These are phyloP conservation scores for Drosophila ogumai DNA, from an alignment of 1,140 invertebrate genomes.

Conservation along the genomic window DNA sequence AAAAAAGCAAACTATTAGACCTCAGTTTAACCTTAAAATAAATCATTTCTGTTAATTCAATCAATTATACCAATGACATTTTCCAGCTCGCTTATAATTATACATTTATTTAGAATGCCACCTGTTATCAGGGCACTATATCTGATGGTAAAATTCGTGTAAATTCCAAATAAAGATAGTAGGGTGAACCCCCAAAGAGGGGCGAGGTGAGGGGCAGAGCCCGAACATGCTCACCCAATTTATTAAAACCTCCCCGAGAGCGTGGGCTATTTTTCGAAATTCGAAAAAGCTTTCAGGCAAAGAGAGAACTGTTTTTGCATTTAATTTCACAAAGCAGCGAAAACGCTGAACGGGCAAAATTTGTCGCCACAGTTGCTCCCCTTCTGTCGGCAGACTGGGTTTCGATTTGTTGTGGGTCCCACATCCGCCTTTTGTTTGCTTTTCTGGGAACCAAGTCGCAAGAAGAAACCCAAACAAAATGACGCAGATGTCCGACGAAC, in stretches of 20 bases:
- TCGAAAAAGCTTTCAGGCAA: constrained; percentile 53
- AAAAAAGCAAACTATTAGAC: neutral
- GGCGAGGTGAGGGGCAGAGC: neutral
- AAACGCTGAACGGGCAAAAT: constrained; percentile 29
- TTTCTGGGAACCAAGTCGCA: neutral
- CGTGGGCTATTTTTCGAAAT: constrained; percentile 38
- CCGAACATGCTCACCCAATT: neutral
- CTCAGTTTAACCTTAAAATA: neutral
- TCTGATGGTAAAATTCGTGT: neutral
- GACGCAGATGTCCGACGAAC: constrained; percentile 68
- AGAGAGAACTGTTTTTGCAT: neutral
- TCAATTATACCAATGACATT: constrained; percentile 3
- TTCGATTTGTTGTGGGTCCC: neutral
- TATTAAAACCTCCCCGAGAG: neutral
- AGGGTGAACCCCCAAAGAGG: constrained; percentile 12
- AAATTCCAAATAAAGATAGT: constrained; percentile 8
- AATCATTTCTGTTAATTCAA: neutral
- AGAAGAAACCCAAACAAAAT: constrained; percentile 27
- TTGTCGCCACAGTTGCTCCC: constrained; percentile 12
- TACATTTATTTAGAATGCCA: constrained; percentile 3
- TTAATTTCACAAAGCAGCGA: constrained; percentile 58
- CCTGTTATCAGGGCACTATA: constrained; percentile 11
- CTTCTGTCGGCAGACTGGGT: neutral
- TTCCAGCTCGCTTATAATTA: neutral
- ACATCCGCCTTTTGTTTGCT: constrained; percentile 25